Base-by-base conservation (phyloP, 1,140 invertebrate genomes). In the Calycopis cecrops region DNA sequence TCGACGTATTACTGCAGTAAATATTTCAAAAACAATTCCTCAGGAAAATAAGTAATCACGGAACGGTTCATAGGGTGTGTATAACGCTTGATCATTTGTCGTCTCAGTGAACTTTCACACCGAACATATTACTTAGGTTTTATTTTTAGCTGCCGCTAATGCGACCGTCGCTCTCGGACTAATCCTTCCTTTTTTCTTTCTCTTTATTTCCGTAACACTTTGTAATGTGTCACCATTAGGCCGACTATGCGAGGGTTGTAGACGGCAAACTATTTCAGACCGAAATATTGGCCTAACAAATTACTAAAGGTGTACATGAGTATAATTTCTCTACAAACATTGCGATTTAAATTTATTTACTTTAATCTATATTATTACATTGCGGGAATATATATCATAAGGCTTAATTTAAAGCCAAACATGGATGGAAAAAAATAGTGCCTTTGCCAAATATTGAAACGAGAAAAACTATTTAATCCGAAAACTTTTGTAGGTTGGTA, bases 401-500 rank as follows among this genome's bases (percentile, higher is more conserved):
- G 57, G 17, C 51, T 65, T 67, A 67, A 76, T 69, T 70, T 71
- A 67, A 73, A 63, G 55, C 52, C 56, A 55, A 48, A 51, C 47
- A 55, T 60, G 63, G 60, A 28, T 62, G 55, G 48, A 66, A 74
- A 73, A 80, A 28, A 80, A 75, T 71, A 71, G 54, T 75, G 59
- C 59, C 65, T 76, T 74, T 82, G 79, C 73, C 82, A 85, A 85
- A 82, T 82, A 79, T 85, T 73, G 73, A 71, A 76, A 76, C 69
- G 69, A 77, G 73, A 78, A 79, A 85, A 84, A 85, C 82, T 84
- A 81, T 84, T 83, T 84, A 85, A 84, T 85, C 74, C 72, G 70
- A 74, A 74, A 82, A 85, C 66, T 86, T 84, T 83, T 79, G 80
- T 86, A 83, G 83, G 80, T 83, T 86, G 82, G 79, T 73, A 78